These are phyloP conservation scores for Cyprinodon diabolis DNA, from an alignment of 2,797 vertebrate species.

Conservation along the genomic window DNA sequence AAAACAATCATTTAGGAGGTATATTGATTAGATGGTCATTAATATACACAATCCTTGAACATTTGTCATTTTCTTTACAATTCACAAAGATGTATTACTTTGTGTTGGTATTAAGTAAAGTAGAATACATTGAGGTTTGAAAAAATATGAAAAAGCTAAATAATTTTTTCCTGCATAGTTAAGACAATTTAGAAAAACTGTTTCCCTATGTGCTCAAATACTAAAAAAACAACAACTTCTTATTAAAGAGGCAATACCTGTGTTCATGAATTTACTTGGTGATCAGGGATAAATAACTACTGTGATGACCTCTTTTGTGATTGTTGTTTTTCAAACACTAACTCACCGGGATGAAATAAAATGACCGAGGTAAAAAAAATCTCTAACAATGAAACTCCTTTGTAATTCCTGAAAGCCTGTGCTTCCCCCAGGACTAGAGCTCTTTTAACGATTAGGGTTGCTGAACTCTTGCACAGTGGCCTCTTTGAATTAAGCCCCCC, in stretches of 20 bases:
- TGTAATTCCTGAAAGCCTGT: constrained; percentile 64
- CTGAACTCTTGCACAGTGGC: constrained; percentile 65
- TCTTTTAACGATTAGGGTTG: constrained; percentile 72
- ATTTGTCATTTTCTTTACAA: neutral
- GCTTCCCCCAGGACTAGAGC: constrained; percentile 56
- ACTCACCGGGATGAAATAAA: constrained; percentile 49
- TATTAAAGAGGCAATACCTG: constrained; percentile 13
- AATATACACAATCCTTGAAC: neutral
- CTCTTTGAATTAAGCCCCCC: constrained; percentile 76
- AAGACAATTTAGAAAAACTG: constrained; percentile 24
- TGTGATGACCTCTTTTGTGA: constrained; percentile 17
- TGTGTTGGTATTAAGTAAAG: neutral
- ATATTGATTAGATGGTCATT: neutral
- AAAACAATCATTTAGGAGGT: neutral
- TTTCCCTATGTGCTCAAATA: constrained; percentile 2
- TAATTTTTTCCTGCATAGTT: neutral
- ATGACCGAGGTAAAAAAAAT: constrained; percentile 46
- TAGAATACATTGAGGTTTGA: neutral
- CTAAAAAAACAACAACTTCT: neutral
- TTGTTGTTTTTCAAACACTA: constrained; percentile 42
- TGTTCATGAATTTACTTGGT: constrained; percentile 47
- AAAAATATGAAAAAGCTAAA: neutral
- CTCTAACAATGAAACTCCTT: constrained; percentile 56
- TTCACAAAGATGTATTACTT: neutral
- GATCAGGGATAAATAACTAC: constrained; percentile 44